Evolutionary conservation across 2,113 vertebrate species (phyloP).

Genomic region (Porphyrio hochstetteri): DNA sequence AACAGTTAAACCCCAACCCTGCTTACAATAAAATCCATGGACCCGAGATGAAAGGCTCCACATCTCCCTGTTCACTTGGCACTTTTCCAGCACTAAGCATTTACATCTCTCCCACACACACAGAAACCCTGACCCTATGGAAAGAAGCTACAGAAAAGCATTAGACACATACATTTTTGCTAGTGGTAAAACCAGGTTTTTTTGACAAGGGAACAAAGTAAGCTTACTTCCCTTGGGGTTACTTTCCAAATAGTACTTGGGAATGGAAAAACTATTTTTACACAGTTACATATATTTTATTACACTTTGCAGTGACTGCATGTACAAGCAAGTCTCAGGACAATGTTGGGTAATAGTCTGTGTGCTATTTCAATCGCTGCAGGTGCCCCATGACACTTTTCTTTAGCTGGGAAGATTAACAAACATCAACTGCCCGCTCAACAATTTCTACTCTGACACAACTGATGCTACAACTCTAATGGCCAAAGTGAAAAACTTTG

Average conservation of each 20-base stretch:
- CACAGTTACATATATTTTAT: not conserved
- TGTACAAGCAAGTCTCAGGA: not conserved
- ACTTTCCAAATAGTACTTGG: not conserved
- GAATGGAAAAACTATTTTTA: not conserved
- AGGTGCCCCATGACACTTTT: not conserved
- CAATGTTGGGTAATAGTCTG: not conserved
- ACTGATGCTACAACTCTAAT: not conserved
- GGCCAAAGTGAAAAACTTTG: not conserved
- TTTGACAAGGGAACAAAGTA: not conserved
- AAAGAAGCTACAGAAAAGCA: not conserved
- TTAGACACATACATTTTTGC: not conserved
- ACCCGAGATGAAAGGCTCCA: not conserved
- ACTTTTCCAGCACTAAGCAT: not conserved
- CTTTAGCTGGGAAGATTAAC: not conserved
- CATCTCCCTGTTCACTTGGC: not conserved
- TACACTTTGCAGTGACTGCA: not conserved
- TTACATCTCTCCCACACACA: not conserved
- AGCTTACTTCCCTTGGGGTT: not conserved
- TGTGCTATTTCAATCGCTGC: fast-evolving
- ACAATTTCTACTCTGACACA: not conserved
- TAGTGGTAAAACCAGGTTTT: not conserved
- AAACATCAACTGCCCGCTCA: not conserved
- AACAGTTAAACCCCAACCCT: not conserved
- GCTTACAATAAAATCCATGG: not conserved
- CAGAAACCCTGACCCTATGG: not conserved